Percentiles rank a stretch among this genome's conserved stretches.
Evolutionary conservation across 2,888 invertebrate species (phyloP).

Genomic region (Megastigmus dorsalis): DNA sequence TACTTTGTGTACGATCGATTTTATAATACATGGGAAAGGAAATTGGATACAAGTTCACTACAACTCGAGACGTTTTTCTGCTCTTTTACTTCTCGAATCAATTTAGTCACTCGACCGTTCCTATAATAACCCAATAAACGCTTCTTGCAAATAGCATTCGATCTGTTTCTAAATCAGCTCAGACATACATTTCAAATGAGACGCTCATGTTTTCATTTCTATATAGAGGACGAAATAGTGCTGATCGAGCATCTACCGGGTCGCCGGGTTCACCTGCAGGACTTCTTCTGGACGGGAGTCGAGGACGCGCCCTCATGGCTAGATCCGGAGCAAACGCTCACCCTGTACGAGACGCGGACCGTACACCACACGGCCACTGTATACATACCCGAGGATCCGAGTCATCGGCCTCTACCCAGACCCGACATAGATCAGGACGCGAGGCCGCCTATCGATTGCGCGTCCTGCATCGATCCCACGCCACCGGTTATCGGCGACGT

Average conservation of each 20-base stretch:
- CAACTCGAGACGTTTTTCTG: too few relatives aligned
- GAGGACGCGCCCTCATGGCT: slow-evolving; percentile 85
- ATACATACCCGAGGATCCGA: slow-evolving; percentile 62
- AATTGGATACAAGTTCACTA: slow-evolving; percentile 17
- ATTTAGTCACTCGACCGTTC: too few relatives aligned
- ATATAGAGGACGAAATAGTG: slow-evolving; percentile 73
- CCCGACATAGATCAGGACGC: slow-evolving; percentile 40
- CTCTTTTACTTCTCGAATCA: too few relatives aligned
- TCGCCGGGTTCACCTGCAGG: slow-evolving; percentile 79
- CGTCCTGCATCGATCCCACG: slow-evolving; percentile 69
- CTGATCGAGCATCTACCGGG: slow-evolving; percentile 72
- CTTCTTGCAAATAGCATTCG: too few relatives aligned
- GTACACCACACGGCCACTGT: slow-evolving; percentile 69
- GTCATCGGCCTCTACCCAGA: slow-evolving; percentile 8
- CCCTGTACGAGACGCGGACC: slow-evolving; percentile 69
- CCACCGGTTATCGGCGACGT: slow-evolving; percentile 64
- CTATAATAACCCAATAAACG: too few relatives aligned
- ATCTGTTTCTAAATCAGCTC: too few relatives aligned
- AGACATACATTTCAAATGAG: too few relatives aligned
- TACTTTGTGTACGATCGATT: neutral
- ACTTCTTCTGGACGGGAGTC: slow-evolving; percentile 93
- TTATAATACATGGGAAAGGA: slow-evolving; percentile 9
- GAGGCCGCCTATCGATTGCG: slow-evolving; percentile 59
- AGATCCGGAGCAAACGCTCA: slow-evolving; percentile 74
- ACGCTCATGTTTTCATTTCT: too few relatives aligned